A percentile compares a stretch with the other conserved stretches of the same genome.
Conservation (phyloP, 2,797 vertebrate genomes). For the Sebastes steindachneri region DNA sequence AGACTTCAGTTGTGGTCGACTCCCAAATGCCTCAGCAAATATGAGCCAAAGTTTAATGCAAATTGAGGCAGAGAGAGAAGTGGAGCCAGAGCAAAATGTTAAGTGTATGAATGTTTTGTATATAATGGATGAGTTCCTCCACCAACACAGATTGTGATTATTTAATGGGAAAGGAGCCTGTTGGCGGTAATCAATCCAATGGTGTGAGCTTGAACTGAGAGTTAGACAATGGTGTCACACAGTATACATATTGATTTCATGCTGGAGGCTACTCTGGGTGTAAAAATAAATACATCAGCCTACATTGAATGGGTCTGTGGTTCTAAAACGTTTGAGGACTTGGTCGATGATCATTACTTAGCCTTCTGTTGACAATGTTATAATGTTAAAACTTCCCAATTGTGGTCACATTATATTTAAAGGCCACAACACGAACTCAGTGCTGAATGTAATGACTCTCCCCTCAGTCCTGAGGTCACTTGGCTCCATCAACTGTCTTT, state of each 20-base stretch:
- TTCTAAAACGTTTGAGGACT: not conserved
- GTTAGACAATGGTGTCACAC: slow-evolving; percentile 38
- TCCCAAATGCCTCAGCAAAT: not conserved
- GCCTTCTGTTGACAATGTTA: slow-evolving; percentile 2
- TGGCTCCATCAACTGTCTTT: not conserved
- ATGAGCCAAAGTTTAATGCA: not conserved
- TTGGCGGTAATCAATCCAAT: slow-evolving; percentile 28
- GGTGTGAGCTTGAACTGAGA: slow-evolving; percentile 18
- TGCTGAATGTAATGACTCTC: not conserved
- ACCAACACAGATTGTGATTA: slow-evolving; percentile 10
- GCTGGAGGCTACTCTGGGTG: slow-evolving; percentile 3
- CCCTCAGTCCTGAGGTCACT: not conserved
- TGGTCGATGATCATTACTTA: not conserved
- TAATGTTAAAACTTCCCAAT: not conserved
- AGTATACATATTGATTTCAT: slow-evolving; percentile 34
- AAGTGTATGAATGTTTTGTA: not conserved
- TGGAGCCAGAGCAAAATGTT: not conserved
- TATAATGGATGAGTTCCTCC: not conserved
- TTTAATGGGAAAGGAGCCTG: slow-evolving; percentile 10
- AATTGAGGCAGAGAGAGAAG: not conserved
- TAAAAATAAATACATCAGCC: slow-evolving; percentile 27
- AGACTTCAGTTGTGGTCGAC: not conserved
- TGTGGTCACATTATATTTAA: not conserved
- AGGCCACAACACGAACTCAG: not conserved
- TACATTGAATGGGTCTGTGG: not conserved